Evolutionary conservation across 2,888 invertebrate genomes (phyloP), one percentile per base, ranked within the genome.

Genomic region (Epinotia demarniana): DNA sequence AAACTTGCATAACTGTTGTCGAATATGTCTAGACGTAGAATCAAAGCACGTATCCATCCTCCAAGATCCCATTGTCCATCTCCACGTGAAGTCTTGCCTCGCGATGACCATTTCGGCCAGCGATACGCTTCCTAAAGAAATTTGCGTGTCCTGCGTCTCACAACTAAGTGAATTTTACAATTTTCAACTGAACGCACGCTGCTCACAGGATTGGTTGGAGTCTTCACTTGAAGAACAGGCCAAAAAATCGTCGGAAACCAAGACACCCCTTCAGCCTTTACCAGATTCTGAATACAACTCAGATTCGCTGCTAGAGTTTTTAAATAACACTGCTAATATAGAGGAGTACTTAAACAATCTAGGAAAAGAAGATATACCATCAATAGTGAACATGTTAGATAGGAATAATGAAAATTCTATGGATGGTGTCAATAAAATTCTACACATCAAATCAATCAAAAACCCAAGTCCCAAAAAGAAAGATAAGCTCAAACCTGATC

Each of bases 251-350:
- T 70, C 80, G 3, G 92, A 92, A 81, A 82, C 81, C 1, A 93
- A 92, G 85, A 86, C 85, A 11, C 84, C 86, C 4, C 82, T 93
- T n/a, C 92, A 92, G 77, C 93, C 93, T 0, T 80, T 93, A 57
- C 93, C 93, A 0, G 93, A 93, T 80, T 93, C 92, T 0, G 93
- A 94, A 84, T 94, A 93, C 79, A 94, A 93, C 73, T 93, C 93
- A 0, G 94, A 94, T 81, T 93, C 94, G 9, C 86, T 94, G 6
- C 73, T 94, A 64, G 94, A 94, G 78, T 94, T 94, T 80, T 78
- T 94, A 43, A 94, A 94, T 77, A 94, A 91, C 75, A 93, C 92
- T 53, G 92, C 89, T 1, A 93, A 94, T 74, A 93, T 93, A 12
- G 92, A 93, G 75, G 91, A 93, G 78, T 93, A 93, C 78, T 81